Percentiles rank a stretch among this genome's conserved stretches.
phyloP scores from a whole-genome alignment of 2,888 invertebrate genomes.

The Dynastes grantii region DNA sequence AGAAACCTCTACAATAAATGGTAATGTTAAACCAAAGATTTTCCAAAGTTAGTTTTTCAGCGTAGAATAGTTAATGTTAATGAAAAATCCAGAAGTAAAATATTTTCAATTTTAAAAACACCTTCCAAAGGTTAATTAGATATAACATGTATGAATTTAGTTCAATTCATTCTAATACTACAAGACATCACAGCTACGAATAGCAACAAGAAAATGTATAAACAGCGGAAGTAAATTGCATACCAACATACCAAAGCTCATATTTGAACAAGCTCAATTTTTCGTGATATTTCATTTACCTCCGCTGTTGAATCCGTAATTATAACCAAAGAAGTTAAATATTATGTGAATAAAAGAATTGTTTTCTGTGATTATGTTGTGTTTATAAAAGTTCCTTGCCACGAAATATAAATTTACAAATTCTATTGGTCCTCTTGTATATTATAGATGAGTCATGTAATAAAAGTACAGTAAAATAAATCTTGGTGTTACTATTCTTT shows the following conservation, averaged over 20 bases:
- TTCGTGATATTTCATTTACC: constrained; percentile 2
- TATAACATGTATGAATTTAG: too few species aligned
- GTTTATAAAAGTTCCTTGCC: constrained; percentile 45
- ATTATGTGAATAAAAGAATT: constrained; percentile 26
- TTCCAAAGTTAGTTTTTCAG: background rate
- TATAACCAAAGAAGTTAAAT: constrained; percentile 35
- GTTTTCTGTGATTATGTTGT: constrained; percentile 44
- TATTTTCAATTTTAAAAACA: background rate
- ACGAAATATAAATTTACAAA: constrained; percentile 48
- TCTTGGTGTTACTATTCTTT: constrained; percentile 61
- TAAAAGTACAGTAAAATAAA: constrained; percentile 58
- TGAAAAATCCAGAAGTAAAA: too few species aligned
- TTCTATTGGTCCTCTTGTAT: constrained; percentile 62
- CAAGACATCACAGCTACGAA: background rate
- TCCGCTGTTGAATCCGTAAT: background rate
- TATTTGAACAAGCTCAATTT: constrained; percentile 6
- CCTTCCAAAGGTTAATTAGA: background rate
- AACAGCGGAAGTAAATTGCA: background rate
- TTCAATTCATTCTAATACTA: background rate
- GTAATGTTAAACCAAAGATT: background rate
- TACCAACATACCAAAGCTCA: background rate
- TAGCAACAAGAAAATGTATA: background rate
- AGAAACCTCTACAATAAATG: background rate
- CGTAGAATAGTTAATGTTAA: too few species aligned
- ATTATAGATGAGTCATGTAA: constrained; percentile 65